Evolutionary conservation across 2,797 vertebrate species (phyloP).

Genomic region (Lophius americanus): DNA sequence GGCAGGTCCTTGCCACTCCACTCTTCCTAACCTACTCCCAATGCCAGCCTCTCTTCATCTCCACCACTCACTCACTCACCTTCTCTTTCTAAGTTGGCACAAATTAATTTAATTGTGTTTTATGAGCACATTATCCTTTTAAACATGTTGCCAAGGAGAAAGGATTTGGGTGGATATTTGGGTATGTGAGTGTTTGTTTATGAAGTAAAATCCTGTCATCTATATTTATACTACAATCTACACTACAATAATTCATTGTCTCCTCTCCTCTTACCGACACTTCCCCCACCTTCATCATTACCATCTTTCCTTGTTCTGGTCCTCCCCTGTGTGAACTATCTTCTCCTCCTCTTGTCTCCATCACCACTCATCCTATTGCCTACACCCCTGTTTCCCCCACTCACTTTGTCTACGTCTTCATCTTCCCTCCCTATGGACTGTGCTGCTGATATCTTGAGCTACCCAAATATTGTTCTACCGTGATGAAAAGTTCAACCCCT

Average conservation of each 20-base stretch:
- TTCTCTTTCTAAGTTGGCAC: conserved; percentile 20
- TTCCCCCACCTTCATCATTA: conserved; percentile 19
- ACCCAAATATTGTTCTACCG: conserved; percentile 20
- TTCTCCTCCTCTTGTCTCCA: conserved; percentile 23
- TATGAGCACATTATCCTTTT: conserved; percentile 21
- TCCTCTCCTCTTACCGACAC: conserved; percentile 2
- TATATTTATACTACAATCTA: conserved; percentile 30
- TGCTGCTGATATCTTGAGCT: conserved; percentile 29
- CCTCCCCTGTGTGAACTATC: conserved; percentile 21
- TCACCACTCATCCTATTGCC: conserved; percentile 27
- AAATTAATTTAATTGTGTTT: conserved; percentile 21
- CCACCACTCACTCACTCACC: conserved; percentile 19
- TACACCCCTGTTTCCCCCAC: conserved; percentile 1
- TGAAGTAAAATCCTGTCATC: conserved; percentile 23
- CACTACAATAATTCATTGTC: conserved; percentile 37
- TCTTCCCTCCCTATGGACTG: conserved; percentile 18
- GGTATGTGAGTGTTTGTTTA: conserved; percentile 18
- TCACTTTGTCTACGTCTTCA: conserved; percentile 14
- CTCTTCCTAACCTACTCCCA: conserved; percentile 22
- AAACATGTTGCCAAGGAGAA: conserved; percentile 25
- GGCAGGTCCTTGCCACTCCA: conserved; percentile 62
- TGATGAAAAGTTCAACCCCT: conserved; percentile 28
- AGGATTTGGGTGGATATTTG: conserved; percentile 6
- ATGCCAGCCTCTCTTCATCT: conserved; percentile 11
- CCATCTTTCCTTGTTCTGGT: conserved; percentile 18